Percentiles rank a stretch among this genome's conserved stretches.
phyloP scores from a whole-genome alignment of 2,888 invertebrate genomes.

The Aricia artaxerxes region DNA sequence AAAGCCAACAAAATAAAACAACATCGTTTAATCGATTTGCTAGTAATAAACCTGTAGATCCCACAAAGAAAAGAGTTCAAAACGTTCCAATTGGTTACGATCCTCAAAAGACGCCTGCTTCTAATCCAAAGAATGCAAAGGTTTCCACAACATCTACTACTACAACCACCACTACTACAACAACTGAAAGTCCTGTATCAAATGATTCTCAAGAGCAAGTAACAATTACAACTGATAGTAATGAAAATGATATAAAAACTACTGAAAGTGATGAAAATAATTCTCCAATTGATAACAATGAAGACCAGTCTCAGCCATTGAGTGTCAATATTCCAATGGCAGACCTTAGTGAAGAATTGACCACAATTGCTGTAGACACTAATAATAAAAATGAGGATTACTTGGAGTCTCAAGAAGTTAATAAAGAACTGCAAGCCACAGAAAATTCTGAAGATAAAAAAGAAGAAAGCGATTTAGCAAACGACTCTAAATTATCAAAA shows the following conservation, averaged over 20 bases:
- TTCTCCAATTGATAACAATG: constrained; percentile 53
- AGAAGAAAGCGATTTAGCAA: constrained; percentile 46
- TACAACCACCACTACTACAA: constrained; percentile 45
- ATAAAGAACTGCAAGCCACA: constrained; percentile 58
- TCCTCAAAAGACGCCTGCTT: constrained; percentile 45
- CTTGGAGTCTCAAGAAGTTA: constrained; percentile 59
- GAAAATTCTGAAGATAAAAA: constrained; percentile 50
- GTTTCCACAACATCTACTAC: constrained; percentile 34
- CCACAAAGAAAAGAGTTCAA: constrained; percentile 66
- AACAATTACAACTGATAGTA: constrained; percentile 35
- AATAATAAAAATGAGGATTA: constrained; percentile 67
- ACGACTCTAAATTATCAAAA: constrained; percentile 43
- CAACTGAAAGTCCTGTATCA: constrained; percentile 10
- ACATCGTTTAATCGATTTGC: constrained; percentile 57
- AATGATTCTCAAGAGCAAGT: not conserved
- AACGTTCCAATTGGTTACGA: constrained; percentile 70
- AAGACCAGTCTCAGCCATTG: constrained; percentile 40
- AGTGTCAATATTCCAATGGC: constrained; percentile 50
- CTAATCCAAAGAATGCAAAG: constrained; percentile 36
- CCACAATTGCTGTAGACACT: constrained; percentile 58
- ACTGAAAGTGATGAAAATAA: constrained; percentile 64
- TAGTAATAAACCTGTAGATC: constrained; percentile 55
- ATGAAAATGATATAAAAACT: constrained; percentile 40
- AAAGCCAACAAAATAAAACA: constrained; percentile 58
- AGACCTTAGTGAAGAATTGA: constrained; percentile 56